Conservation (phyloP, 2,888 invertebrate genomes). For the Coleophora deauratella region DNA sequence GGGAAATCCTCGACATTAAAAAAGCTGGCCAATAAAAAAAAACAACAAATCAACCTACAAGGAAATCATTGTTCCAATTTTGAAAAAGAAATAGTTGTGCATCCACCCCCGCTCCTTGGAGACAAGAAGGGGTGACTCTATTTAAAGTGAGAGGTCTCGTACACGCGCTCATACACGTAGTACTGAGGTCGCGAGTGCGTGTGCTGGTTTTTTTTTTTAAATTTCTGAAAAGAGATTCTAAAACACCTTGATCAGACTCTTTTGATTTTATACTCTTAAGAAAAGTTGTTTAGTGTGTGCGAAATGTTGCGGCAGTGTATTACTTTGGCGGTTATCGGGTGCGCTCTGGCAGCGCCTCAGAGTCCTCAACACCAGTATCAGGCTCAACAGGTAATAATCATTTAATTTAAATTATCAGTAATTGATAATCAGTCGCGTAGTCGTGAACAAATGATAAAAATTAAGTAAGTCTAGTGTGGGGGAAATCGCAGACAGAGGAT, state of each 20-base stretch:
- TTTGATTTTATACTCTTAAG: conserved; percentile 17
- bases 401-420: neutral
- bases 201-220: conserved; percentile 25
- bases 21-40: no score
- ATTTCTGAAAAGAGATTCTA: no score
- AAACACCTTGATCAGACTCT: conserved; percentile 2
- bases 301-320: conserved; percentile 57
- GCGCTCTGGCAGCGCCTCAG: conserved; percentile 45
- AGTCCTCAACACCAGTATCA: conserved; percentile 53
- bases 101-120: conserved; percentile 39
- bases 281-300: conserved; percentile 38
- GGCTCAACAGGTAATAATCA: conserved; percentile 41
- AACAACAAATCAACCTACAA: no score
- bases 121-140: conserved; percentile 61
- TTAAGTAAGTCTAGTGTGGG: no score
- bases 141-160: conserved; percentile 58
- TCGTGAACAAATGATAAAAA: no score
- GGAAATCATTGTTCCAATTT: conserved; percentile 9
- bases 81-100: conserved; percentile 13
- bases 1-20: no score
- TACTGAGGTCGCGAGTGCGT: conserved; percentile 51
- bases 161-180: conserved; percentile 52
- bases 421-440: no score
- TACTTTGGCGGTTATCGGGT: conserved; percentile 52
- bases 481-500: no score